Evolutionary conservation across 2,113 vertebrate species (phyloP).

Genomic region (Pionites leucogaster): DNA sequence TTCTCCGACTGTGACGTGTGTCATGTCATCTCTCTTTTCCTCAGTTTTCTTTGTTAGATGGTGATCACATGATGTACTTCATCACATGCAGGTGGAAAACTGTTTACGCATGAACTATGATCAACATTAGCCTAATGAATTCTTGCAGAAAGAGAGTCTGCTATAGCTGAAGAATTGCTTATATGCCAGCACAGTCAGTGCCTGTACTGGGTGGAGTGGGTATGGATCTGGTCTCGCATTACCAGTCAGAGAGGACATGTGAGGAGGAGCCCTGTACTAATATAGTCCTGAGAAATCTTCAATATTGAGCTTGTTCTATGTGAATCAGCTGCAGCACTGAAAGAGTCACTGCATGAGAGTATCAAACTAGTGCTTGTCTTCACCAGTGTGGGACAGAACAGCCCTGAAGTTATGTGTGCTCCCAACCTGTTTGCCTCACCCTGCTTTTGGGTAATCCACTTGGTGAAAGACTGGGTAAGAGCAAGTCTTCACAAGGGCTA

Average conservation of each 20-base stretch:
- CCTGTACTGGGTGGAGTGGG: background rate
- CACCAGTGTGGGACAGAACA: background rate
- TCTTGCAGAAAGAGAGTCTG: background rate
- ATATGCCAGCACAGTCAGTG: background rate
- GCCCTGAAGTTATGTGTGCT: background rate
- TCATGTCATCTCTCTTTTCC: background rate
- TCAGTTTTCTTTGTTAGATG: background rate
- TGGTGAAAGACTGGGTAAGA: background rate
- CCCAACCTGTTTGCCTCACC: background rate
- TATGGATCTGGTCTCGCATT: background rate
- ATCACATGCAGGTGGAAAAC: background rate
- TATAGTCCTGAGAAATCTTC: background rate
- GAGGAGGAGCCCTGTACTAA: background rate
- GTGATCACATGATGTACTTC: background rate
- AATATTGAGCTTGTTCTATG: background rate
- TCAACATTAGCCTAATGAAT: background rate
- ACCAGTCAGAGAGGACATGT: background rate
- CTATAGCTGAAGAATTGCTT: background rate
- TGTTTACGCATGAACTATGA: background rate
- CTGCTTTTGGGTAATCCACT: background rate
- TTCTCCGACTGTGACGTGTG: background rate
- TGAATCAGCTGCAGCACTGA: background rate
- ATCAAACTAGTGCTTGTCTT: background rate
- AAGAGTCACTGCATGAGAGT: background rate
- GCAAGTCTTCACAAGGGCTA: background rate